phyloP scores from a whole-genome alignment of 2,888 invertebrate species.

The Andrena chrysosceles region DNA sequence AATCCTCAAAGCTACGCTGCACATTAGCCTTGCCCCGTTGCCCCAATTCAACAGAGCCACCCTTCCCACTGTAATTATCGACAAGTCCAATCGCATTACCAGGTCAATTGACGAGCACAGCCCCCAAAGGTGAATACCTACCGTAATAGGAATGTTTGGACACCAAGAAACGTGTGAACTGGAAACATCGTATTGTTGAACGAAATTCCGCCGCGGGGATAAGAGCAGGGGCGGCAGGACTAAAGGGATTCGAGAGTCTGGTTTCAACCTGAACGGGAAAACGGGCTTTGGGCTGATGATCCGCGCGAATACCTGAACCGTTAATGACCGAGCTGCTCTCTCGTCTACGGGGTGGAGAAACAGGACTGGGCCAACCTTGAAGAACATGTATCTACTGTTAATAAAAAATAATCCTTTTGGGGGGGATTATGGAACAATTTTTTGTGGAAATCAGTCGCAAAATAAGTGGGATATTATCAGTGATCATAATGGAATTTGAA shows the following conservation, averaged over 20 bases:
- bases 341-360: too few relatives aligned
- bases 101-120: not conserved
- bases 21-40: not conserved
- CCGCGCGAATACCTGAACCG: slow-evolving; percentile 40
- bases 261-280: slow-evolving; percentile 4
- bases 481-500: too few relatives aligned
- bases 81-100: slow-evolving; percentile 11
- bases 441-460: too few relatives aligned
- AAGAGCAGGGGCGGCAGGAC: slow-evolving; percentile 5
- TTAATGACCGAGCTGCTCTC: slow-evolving; percentile 30
- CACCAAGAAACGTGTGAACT: slow-evolving; percentile 27
- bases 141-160: not conserved
- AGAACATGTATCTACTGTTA: too few relatives aligned
- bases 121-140: not conserved
- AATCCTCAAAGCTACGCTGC: too few relatives aligned
- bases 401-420: too few relatives aligned
- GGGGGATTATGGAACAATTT: too few relatives aligned
- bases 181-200: slow-evolving; percentile 31
- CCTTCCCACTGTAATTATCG: not conserved
- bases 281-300: slow-evolving; percentile 7
- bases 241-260: slow-evolving; percentile 13
- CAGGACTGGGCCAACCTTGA: too few relatives aligned
- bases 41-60: not conserved
- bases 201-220: not conserved
- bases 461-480: too few relatives aligned